Evolutionary conservation across 2,113 vertebrate species (phyloP), one percentile per base, ranked within the genome.

Genomic region (Ophthalmolycus amberensis): DNA sequence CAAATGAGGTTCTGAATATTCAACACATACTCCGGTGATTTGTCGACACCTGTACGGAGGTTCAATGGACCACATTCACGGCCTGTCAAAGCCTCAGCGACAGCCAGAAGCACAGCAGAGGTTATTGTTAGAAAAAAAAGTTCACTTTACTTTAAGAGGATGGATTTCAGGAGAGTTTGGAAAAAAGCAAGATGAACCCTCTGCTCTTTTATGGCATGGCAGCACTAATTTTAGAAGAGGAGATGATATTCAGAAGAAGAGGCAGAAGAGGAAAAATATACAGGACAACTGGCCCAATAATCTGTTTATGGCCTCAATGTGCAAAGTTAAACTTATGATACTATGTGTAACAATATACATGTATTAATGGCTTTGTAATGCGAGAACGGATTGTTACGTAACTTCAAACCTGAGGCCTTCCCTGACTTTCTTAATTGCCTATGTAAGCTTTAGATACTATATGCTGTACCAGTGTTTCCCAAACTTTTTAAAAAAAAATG

Each of bases 1-100:
- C 66, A 80, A 85, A 90, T 74, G 7, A 66, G 6, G 16, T 3
- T 37, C 67, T 91, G 83, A 80, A 83, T 90, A 85, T 89, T 90
- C 80, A 80, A 86, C 80, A 63, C 46, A 29, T 34, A 71, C 25
- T 74, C 60, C 20, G 62, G 37, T 67, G 73, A 75, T 80, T 75
- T 80, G 72, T 59, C 32, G 38, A 88, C 84, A 76, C 76, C 79
- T 88, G 75, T 75, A 63, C 12, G 56, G 56, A 69, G 68, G 65
- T 65, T 86, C 75, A 75, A 46, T 78, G 64, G 77, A 69, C 37
- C 65, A 44, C 38, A 58, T 83, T 87, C 54, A 63, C 79, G 71
- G 60, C 58, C 77, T 73, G 78, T 86, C 80, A 86, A 76, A 84
- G 75, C 71, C 37, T 71, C 71, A 70, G 37, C 0, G 50, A 68